Base-by-base conservation (phyloP, 2,888 invertebrate genomes). In the Mythimna lalbum region DNA sequence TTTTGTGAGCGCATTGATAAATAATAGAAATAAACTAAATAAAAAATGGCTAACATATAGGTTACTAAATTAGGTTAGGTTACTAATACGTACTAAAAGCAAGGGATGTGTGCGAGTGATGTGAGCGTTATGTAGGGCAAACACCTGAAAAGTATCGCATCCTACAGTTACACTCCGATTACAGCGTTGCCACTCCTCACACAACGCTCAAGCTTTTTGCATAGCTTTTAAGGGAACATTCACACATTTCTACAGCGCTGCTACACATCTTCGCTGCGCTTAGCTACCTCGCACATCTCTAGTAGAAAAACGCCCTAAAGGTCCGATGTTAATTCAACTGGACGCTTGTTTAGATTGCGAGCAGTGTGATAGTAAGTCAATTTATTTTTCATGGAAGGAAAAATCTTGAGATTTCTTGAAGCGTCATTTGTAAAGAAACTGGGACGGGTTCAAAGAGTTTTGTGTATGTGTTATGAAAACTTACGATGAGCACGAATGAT, bases 241-340 rank as follows among this genome's bases (percentile, higher is more conserved):
- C 27, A 2, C 27, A 27, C 21, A 52, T 27, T 27, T 9, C 7
- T 19, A 27, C 19, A 19, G 6, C 17, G 9, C 31, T 10, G 27
- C 31, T 36, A 36, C 14, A 14, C 14, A 36, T 36, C 57, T 0
- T 36, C 21, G 21, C 36, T 21, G 21, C 36, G 21, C 33, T 14
- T 17, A 21, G 14, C 36, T 36, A 14, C 14, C 36, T 55, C 31
- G 31, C n/a, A n/a, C 19, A 55, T 55, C 53, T 55, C 31, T 31
- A 55, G 12, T 36, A 33, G 10, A 36, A 10, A 33, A 36, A 3
- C n/a, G 6, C 14, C 21, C 17, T 57, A 76, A 76, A 84, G 67
- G 70, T 78, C 80, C 62, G 57, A 69, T 63, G 77, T 80, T 81
- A 75, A 81, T 83, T 75, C 61, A 67, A 47, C 80, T 80, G 74